phyloP scores from a whole-genome alignment of 2,888 invertebrate genomes.

The Drosophila lacicola region DNA sequence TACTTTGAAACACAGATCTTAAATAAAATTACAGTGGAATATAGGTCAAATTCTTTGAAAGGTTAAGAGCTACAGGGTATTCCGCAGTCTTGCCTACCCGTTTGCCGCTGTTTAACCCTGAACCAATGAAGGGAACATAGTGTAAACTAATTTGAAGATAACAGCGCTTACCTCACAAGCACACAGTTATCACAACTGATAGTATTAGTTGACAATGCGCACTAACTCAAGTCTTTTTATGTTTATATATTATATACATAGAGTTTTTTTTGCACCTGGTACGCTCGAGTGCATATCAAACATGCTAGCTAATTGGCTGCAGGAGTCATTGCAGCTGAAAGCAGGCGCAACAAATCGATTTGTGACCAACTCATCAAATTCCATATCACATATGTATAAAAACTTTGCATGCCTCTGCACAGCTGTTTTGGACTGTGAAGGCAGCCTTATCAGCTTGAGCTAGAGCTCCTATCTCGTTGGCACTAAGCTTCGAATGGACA shows the following conservation, averaged over 20 bases:
- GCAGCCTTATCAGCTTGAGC: conserved; percentile 49
- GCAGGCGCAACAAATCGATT: conserved; percentile 4
- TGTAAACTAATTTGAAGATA: conserved; percentile 43
- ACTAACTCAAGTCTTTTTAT: background rate
- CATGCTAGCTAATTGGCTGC: conserved; percentile 22
- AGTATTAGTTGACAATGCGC: conserved; percentile 11
- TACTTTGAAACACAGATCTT: too few relatives aligned
- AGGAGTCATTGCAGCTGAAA: background rate
- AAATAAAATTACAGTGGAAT: background rate
- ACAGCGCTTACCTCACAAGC: conserved; percentile 11
- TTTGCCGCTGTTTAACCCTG: conserved; percentile 34
- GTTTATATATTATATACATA: background rate
- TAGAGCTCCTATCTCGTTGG: conserved; percentile 28
- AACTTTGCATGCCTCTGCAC: conserved; percentile 2
- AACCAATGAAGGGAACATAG: conserved; percentile 7
- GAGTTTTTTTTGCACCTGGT: conserved; percentile 1
- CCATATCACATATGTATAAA: background rate
- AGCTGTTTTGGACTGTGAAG: conserved; percentile 38
- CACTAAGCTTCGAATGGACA: conserved; percentile 45
- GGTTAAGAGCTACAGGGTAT: background rate
- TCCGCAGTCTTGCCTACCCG: background rate
- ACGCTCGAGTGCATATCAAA: conserved; percentile 41
- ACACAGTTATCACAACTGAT: conserved; percentile 28
- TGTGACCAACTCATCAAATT: background rate
- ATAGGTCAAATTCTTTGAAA: background rate